Conservation (phyloP, 2,888 invertebrate genomes). For the Byasa hedistus region DNA sequence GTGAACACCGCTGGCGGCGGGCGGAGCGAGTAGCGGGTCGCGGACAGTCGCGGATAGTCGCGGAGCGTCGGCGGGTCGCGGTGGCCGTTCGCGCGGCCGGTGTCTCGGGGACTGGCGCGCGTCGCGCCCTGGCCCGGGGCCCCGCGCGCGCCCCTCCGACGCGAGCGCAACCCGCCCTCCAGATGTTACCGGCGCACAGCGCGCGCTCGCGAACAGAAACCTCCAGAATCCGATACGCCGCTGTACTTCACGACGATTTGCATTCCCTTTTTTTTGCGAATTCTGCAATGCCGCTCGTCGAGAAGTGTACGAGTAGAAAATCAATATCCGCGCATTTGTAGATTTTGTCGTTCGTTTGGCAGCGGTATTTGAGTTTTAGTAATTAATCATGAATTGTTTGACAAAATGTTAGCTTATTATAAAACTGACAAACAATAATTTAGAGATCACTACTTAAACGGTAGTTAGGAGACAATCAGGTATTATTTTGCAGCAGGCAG, state of each 20-base stretch:
- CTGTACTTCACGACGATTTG: constrained; percentile 26
- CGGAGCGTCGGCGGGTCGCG: constrained; percentile 57
- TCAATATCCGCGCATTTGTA: constrained; percentile 18
- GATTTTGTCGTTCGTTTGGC: constrained; percentile 11
- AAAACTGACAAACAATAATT: background rate
- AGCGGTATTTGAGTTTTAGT: constrained; percentile 1
- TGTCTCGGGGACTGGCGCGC: constrained; percentile 77
- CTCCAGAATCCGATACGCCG: constrained; percentile 48
- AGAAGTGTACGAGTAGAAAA: background rate
- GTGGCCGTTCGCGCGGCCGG: constrained; percentile 78
- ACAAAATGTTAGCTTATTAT: background rate
- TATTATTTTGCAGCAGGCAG: background rate
- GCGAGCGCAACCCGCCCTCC: constrained; percentile 68
- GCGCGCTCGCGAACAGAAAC: constrained; percentile 47
- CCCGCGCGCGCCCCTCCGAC: constrained; percentile 49
- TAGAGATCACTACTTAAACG: background rate
- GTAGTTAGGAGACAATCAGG: background rate
- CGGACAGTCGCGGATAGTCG: constrained; percentile 50
- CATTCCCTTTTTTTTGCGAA: constrained; percentile 30
- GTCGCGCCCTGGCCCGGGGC: constrained; percentile 64
- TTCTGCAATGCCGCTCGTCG: constrained; percentile 4
- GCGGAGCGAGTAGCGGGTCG: constrained; percentile 34
- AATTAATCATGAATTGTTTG: background rate
- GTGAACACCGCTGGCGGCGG: constrained; percentile 56
- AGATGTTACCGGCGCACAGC: constrained; percentile 48